Percentiles rank a stretch among this genome's conserved stretches.
Evolutionary conservation across 1,140 invertebrate genomes (phyloP).

Genomic region (Aphidius ervi): DNA sequence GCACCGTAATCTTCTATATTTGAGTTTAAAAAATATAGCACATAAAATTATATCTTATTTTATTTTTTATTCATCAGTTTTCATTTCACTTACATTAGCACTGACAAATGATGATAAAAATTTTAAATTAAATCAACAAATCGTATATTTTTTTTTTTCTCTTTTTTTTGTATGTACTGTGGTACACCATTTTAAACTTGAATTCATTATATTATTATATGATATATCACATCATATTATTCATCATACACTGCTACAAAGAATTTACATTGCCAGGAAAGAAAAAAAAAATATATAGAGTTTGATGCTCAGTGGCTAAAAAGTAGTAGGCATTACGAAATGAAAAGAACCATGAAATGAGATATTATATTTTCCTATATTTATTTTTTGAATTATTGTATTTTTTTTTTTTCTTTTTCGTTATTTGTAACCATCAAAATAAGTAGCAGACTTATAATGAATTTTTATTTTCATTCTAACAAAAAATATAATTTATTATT

Average conservation of each 20-base stretch:
- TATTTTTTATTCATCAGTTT: neutral
- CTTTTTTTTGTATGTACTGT: neutral
- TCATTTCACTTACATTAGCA: neutral
- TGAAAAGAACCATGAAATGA: constrained; percentile 24
- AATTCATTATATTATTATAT: neutral
- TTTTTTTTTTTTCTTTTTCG: neutral
- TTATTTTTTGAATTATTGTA: constrained; percentile 6
- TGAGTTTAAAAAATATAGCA: neutral
- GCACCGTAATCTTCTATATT: constrained; percentile 8
- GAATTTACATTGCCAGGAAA: neutral
- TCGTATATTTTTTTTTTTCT: constrained; percentile 5
- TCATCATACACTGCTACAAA: neutral
- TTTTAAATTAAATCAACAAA: constrained; percentile 1
- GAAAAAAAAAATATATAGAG: neutral
- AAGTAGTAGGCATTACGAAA: neutral
- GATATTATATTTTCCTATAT: constrained; percentile 9
- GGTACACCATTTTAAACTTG: neutral
- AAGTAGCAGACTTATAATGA: constrained; percentile 2
- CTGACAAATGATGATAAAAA: neutral
- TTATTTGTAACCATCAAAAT: constrained; percentile 21
- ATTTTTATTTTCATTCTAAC: neutral
- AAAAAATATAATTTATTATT: neutral
- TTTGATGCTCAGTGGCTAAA: neutral
- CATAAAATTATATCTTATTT: constrained; percentile 3
- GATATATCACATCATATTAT: neutral